Evolutionary conservation across 1,140 invertebrate genomes (phyloP), one percentile per base, ranked within the genome.

Genomic region (Drosophila sturtevanti): DNA sequence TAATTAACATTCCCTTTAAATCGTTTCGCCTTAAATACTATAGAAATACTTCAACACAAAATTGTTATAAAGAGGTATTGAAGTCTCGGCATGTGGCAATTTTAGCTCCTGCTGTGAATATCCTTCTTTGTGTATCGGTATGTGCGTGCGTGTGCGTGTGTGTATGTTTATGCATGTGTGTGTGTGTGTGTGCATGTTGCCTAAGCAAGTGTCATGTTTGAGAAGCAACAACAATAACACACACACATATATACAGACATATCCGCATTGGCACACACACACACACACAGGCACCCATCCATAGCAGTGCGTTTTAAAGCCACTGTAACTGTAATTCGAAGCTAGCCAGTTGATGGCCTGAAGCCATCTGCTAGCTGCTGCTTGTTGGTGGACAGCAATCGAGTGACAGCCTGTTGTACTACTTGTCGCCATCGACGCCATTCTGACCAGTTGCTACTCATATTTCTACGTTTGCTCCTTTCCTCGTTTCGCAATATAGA

Each of bases 311-410:
- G 77, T 54, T 79, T 89, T 82, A 82, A 89, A 79, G 84, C 66
- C 79, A 82, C 44, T 79, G 82, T 82, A 89, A 89, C 44, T 79
- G 82, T 79, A 89, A 87, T 66, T 60, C 72, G 79, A 87, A 59
- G 84, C 84, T 70, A 37, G 37, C 79, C 55, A 69, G 74, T 63
- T 68, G 63, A 52, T 37, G 56, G 59, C 56, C 65, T 67, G 58
- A 27, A 60, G 27, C 58, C 63, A 69, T 77, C 76, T 84, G 81
- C 68, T 81, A 71, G 65, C 77, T 21, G 41, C 41, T 48, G 41
- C 16, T 16, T 48, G 41, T 48, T 48, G 41, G 41, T 48, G 41
- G 41, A 48, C 41, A 48, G 16, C 74, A 72, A 65, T 69, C 73
- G 62, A 68, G 31, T 67, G 64, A 60, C 37, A 63, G 72, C 72